Evolutionary conservation across 2,113 vertebrate genomes (phyloP), one percentile per base, ranked within the genome.

Genomic region (Eulacestoma nigropectus): DNA sequence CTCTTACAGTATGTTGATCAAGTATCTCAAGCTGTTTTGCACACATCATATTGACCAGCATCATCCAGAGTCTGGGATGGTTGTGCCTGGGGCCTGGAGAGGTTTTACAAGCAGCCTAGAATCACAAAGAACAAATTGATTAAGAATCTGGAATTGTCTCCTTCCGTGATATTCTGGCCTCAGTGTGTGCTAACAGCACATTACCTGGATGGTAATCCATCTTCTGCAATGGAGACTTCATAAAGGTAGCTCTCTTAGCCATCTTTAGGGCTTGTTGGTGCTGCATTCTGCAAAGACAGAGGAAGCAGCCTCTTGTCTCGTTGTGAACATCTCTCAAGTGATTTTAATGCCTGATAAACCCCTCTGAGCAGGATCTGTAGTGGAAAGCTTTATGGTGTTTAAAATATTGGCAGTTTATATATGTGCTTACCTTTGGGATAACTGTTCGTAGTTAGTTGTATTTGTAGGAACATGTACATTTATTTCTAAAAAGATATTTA

Each of bases 191-290:
- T 60, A 64, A 29, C 5, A 42, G 37, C 33, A 21, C 5, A 0
- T 57, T 47, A n/a, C 41, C 16, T 0, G 1, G 23, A 11, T 42
- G 27, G 26, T 39, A n/a, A n/a, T n/a, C n/a, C n/a, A n/a, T n/a
- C n/a, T n/a, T n/a, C 21, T 2, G 2, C 52, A 47, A 9, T 16
- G 22, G 56, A 56, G 50, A 19, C 42, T 76, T 52, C 15, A 10
- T 70, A 30, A 79, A 72, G 11, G 35, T 21, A 64, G 32, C 41
- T 7, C 10, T 4, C 23, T 22, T 60, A 3, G 2, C 16, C 25
- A 1, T n/a, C 16, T 53, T 63, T 62, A 56, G 60, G 32, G 18
- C 13, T 72, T 63, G 3, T n/a, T 75, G 49, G 17, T 70, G 25
- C 19, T 56, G n/a, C 5, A 4, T 15, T 41, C 41, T 13, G 9